Percentiles rank a stretch among this genome's conserved stretches.
These are phyloP conservation scores for Ectemnius lituratus DNA, from an alignment of 2,888 invertebrate species.

Conservation along the genomic window DNA sequence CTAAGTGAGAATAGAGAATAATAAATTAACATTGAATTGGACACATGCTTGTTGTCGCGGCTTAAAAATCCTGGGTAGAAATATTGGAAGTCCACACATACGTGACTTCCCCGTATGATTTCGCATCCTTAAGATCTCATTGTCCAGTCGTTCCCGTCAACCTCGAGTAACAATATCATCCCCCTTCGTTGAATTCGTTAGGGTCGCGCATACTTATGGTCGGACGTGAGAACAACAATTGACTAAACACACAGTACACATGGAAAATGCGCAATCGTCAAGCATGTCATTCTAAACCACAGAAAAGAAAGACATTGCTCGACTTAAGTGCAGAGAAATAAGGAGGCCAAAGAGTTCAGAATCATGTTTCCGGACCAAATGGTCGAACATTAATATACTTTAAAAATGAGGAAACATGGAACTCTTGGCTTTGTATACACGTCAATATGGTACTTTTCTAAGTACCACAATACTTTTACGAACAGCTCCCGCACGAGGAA, in stretches of 20 bases:
- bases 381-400: too few relatives aligned
- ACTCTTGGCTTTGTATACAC: too few relatives aligned
- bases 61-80: not conserved
- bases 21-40: too few relatives aligned
- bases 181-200: not conserved
- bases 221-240: not conserved
- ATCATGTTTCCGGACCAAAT: too few relatives aligned
- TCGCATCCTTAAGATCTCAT: not conserved
- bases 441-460: too few relatives aligned
- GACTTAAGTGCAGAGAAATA: not conserved
- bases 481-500: not conserved
- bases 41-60: too few relatives aligned
- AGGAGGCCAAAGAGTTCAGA: too few relatives aligned
- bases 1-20: too few relatives aligned
- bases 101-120: not conserved
- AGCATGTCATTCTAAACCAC: constrained; percentile 31
- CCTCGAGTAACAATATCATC: not conserved
- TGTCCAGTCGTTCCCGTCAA: not conserved
- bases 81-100: not conserved
- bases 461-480: not conserved
- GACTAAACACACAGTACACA: constrained; percentile 5
- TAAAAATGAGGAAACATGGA: too few relatives aligned
- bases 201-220: not conserved
- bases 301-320: constrained; percentile 12
- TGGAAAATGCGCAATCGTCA: constrained; percentile 18